phyloP scores from a whole-genome alignment of 2,113 vertebrate species.

The Pollachius pollachius region DNA sequence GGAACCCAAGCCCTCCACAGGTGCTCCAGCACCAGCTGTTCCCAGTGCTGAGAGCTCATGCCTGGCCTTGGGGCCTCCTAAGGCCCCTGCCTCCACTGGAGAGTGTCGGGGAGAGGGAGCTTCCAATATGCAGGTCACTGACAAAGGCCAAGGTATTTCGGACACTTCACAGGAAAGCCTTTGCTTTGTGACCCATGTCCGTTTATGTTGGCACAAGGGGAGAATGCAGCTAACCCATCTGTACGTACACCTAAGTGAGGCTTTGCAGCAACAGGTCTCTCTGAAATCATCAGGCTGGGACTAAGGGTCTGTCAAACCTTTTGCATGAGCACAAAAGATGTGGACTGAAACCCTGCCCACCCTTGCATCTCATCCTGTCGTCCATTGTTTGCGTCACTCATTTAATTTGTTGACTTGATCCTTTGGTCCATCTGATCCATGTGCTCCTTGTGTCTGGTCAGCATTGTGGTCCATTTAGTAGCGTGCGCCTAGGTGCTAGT shows the following conservation, averaged over 20 bases:
- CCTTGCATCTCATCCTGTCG: background rate
- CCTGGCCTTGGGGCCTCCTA: constrained; percentile 15
- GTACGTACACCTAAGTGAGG: background rate
- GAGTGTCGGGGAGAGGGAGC: constrained; percentile 33
- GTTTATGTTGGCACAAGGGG: too few relatives aligned
- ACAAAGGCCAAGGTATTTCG: constrained; percentile 53
- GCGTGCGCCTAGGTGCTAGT: background rate
- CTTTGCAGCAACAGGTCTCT: background rate
- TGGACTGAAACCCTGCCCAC: constrained; percentile 3
- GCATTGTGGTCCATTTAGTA: background rate
- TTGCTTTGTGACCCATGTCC: constrained; percentile 10
- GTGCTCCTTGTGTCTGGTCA: background rate
- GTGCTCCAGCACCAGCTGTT: constrained; percentile 30
- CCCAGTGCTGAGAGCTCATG: constrained; percentile 16
- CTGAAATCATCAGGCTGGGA: background rate
- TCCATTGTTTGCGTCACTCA: constrained; percentile 35
- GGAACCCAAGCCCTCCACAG: constrained; percentile 60
- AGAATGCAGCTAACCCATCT: background rate
- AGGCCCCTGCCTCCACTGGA: constrained; percentile 15
- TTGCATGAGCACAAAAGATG: background rate
- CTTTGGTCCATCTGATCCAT: background rate
- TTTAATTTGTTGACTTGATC: constrained; percentile 12
- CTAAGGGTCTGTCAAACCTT: background rate
- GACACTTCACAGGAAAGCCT: constrained; percentile 1
- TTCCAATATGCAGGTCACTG: constrained; percentile 38